Percentiles rank a stretch among this genome's conserved stretches.
Conservation (phyloP, 2,797 vertebrate species). For the Gymnothorax javanicus region DNA sequence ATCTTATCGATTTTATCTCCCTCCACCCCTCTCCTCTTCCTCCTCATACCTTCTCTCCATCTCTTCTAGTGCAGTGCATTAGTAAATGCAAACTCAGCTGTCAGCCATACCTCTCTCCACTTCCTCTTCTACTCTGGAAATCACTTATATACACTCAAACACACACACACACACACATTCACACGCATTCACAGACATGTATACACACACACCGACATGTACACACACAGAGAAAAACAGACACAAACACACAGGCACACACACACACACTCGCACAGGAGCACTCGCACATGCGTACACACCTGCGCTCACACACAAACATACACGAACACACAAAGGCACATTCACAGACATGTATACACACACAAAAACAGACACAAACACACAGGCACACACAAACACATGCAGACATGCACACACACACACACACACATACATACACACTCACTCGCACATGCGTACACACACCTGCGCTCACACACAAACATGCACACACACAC, state of each 20-base stretch:
- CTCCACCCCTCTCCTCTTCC: background rate
- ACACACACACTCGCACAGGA: no score
- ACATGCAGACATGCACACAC: background rate
- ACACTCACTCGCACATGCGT: no score
- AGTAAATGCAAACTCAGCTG: slow-evolving; percentile 56
- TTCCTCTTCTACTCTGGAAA: slow-evolving; percentile 29
- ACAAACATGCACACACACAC: background rate
- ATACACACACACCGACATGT: background rate
- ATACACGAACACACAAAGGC: background rate
- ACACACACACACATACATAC: background rate
- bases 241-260: no score
- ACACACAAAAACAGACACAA: background rate
- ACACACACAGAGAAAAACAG: no score
- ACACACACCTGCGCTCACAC: no score
- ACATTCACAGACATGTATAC: no score
- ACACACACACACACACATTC: slow-evolving; percentile 5
- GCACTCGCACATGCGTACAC: no score
- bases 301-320: background rate
- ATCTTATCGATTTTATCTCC: slow-evolving; percentile 18
- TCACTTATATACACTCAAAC: slow-evolving; percentile 32
- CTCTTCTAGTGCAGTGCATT: slow-evolving; percentile 54
- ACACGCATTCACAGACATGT: background rate
- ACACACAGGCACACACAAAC: background rate
- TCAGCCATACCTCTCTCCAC: slow-evolving; percentile 12
- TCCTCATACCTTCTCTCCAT: slow-evolving; percentile 4